Base-by-base conservation (phyloP, 2,797 vertebrate species). In the Uromys caudimaculatus region DNA sequence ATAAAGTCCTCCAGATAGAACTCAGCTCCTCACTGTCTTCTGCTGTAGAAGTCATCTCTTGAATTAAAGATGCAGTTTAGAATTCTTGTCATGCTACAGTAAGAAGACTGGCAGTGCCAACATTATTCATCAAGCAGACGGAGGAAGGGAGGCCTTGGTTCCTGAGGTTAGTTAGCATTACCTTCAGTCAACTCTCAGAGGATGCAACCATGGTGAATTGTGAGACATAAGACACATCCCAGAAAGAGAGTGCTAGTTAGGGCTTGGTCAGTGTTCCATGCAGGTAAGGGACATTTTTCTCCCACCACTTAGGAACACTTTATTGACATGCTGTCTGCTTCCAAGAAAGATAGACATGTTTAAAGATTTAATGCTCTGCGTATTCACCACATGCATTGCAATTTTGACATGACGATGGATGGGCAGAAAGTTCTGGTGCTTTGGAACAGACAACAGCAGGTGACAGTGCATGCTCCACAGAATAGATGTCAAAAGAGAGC, bases 361-460 rank as follows among this genome's bases (percentile, higher is more conserved):
- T 1, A 94, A 95, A 54, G 86, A 82, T 71, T 83, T 54, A 60
- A 90, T 90, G 92, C 35, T 81, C 93, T 19, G 71, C 87, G 52
- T 90, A 91, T 69, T 89, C 47, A 93, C 54, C 23, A 12, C 98
- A 98, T 98, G 98, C 98, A 98, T 60, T 89, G 89, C 2, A 62
- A 94, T 47, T 86, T 78, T 62, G 84, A 97, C 52, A 93, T 93
- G 92, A 94, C 60, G 32, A 47, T 9, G 86, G 71, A 85, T 47
- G 17, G 0, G 27, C 85, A 94, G 75, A 94, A 97, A 86, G 79
- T 77, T 94, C 75, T 87, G 93, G 87, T 38, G 41, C 89, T 79
- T 90, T 76, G 6, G 9, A 58, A 91, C 89, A 96, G 58, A 41
- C 77, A 89, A 3, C 4, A 78, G 35, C 77, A 67, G 89, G 41